Conservation (phyloP, 1,140 invertebrate genomes). For the Neodiprion virginianus region DNA sequence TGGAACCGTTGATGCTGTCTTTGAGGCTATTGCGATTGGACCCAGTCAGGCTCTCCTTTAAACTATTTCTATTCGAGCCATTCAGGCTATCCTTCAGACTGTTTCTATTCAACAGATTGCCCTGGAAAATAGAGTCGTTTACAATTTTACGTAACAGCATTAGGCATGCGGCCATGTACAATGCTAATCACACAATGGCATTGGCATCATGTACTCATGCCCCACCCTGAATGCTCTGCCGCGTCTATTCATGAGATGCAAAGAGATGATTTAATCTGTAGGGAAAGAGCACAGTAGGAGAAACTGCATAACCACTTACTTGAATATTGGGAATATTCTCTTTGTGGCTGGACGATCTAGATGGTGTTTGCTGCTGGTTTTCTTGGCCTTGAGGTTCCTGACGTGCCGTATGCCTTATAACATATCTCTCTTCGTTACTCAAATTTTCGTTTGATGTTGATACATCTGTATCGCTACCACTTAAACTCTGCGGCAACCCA, state of each 20-base stretch:
- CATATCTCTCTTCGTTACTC: slow-evolving; percentile 84
- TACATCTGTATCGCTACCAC: slow-evolving; percentile 89
- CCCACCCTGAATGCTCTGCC: not conserved
- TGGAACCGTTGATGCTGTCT: slow-evolving; percentile 72
- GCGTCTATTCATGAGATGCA: not conserved
- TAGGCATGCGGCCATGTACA: slow-evolving; percentile 15
- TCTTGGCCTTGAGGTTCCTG: slow-evolving; percentile 95
- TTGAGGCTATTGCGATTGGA: slow-evolving; percentile 75
- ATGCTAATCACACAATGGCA: not conserved
- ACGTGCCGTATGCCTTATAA: slow-evolving; percentile 80
- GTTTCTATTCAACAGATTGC: slow-evolving; percentile 56
- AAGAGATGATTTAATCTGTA: too few species aligned
- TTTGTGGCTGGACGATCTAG: slow-evolving; percentile 59
- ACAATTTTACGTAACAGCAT: not conserved
- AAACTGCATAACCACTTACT: slow-evolving; percentile 33
- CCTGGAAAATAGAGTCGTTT: slow-evolving; percentile 34
- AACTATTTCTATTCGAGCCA: slow-evolving; percentile 72
- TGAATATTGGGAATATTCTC: slow-evolving; percentile 63
- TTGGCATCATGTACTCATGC: too few species aligned
- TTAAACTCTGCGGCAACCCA: slow-evolving; percentile 75
- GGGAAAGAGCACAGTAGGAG: too few species aligned
- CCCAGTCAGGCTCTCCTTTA: slow-evolving; percentile 64
- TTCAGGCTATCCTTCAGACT: slow-evolving; percentile 57
- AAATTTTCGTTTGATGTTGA: slow-evolving; percentile 91
- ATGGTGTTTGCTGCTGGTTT: slow-evolving; percentile 67